These are phyloP conservation scores for Sebastes itinus DNA, from an alignment of 2,797 vertebrate genomes.

Conservation along the genomic window DNA sequence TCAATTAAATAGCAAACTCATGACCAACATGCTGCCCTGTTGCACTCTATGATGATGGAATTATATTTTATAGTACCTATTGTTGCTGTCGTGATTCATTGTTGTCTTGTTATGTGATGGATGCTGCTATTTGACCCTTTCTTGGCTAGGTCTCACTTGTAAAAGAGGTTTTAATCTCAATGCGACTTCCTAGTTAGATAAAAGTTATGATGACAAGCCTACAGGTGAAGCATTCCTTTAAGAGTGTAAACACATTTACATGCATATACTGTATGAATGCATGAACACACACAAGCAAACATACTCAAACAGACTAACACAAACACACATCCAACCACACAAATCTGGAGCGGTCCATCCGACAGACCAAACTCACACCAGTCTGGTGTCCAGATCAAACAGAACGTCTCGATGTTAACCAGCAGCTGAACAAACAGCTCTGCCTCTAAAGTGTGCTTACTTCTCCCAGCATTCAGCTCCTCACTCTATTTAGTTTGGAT, in stretches of 20 bases:
- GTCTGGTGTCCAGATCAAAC: constrained; percentile 70
- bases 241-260: not conserved
- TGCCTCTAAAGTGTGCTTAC: constrained; percentile 60
- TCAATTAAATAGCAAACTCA: no score
- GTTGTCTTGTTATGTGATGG: no score
- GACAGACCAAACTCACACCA: constrained; percentile 25
- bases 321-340: not conserved
- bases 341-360: not conserved
- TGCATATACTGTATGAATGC: not conserved
- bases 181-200: no score
- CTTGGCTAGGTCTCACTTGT: no score
- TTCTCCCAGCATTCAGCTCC: constrained; percentile 61
- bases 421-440: constrained; percentile 80
- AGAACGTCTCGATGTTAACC: constrained; percentile 56
- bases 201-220: not conserved
- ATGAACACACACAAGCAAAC: not conserved
- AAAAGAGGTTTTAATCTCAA: no score
- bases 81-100: no score
- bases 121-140: no score
- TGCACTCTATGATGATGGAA: no score
- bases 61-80: no score
- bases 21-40: no score
- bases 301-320: not conserved
- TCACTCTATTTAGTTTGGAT: constrained; percentile 71
- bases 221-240: not conserved